These are phyloP conservation scores for Microcebus lehilahytsara DNA, from an alignment of 2,113 vertebrate genomes.

Conservation along the genomic window DNA sequence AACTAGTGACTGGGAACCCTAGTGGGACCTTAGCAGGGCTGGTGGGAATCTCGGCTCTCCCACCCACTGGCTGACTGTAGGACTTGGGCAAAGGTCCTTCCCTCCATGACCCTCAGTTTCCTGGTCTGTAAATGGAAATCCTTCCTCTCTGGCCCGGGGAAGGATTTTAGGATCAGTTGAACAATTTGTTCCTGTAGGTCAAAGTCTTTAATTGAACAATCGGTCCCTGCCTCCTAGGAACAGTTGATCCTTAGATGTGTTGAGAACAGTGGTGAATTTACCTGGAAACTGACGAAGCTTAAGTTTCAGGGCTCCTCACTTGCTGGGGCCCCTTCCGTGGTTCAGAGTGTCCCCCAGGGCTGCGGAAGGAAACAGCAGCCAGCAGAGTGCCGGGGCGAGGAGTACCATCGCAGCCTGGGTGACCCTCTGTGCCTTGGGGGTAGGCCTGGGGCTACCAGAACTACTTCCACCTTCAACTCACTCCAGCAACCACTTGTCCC, in stretches of 20 bases:
- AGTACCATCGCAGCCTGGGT: fast-evolving
- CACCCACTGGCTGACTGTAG: background rate
- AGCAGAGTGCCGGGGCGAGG: fast-evolving
- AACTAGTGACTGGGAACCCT: background rate
- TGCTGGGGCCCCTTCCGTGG: background rate
- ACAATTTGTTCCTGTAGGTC: background rate
- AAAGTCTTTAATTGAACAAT: background rate
- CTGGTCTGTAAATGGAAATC: background rate
- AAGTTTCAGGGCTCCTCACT: background rate
- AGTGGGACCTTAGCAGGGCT: background rate
- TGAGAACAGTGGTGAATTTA: background rate
- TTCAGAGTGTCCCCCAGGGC: background rate
- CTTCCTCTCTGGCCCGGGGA: background rate
- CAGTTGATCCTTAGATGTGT: background rate
- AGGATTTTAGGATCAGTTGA: background rate
- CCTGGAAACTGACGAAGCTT: background rate
- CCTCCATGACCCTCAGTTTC: background rate
- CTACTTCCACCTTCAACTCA: background rate
- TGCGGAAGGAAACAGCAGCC: background rate
- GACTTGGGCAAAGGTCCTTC: background rate
- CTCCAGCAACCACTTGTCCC: background rate
- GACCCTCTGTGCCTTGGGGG: background rate
- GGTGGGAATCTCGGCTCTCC: background rate
- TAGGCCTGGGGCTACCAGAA: background rate
- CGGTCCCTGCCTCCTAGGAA: background rate